A percentile compares a stretch with the other conserved stretches of the same genome.
Evolutionary conservation across 2,797 vertebrate genomes (phyloP).

Genomic region (Molossus alvarezi): DNA sequence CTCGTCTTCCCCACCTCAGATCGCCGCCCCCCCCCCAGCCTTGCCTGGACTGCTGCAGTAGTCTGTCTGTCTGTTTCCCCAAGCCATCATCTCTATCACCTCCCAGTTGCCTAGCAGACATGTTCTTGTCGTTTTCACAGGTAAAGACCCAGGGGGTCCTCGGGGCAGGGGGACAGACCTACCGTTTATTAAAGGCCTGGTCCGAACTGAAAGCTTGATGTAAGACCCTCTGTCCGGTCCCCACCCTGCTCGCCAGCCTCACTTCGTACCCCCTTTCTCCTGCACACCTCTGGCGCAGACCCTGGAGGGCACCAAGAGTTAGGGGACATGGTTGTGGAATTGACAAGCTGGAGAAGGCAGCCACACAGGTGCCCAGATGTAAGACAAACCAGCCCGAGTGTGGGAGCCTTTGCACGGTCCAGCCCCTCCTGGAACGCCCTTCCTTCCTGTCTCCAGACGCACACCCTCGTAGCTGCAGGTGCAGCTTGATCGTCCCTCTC

Average conservation of each 20-base stretch:
- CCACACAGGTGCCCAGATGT: accelerated
- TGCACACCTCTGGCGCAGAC: accelerated
- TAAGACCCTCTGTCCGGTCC: background rate
- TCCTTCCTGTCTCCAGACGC: background rate
- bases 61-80: background rate
- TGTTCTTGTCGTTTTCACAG: background rate
- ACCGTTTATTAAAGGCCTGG: background rate
- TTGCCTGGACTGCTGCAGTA: background rate
- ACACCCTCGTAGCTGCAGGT: accelerated
- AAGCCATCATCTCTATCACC: accelerated
- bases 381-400: background rate
- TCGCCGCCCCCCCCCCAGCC: accelerated
- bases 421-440: accelerated
- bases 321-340: background rate
- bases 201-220: accelerated
- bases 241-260: background rate
- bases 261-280: no score
- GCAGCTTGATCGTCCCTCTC: no score
- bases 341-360: background rate
- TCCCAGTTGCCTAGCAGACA: background rate
- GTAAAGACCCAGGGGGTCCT: background rate
- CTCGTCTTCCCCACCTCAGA: background rate
- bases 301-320: background rate
- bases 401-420: accelerated
- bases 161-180: background rate